Evolutionary conservation across 2,797 vertebrate species (phyloP).

Genomic region (Austrolebias charrua): DNA sequence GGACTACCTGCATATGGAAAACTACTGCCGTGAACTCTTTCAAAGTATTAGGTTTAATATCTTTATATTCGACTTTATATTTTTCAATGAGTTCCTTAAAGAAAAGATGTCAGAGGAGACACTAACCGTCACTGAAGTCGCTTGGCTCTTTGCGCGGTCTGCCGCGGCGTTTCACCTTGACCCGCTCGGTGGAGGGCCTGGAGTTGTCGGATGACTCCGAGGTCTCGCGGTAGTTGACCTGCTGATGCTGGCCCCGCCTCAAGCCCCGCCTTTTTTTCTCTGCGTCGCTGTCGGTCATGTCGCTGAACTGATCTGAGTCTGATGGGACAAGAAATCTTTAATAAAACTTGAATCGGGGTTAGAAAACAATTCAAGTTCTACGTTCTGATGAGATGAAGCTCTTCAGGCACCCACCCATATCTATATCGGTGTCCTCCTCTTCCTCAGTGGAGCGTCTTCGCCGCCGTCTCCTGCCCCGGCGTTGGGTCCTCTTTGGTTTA

Average conservation of each 20-base stretch:
- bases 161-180: conserved; percentile 74
- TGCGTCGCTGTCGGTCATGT: conserved; percentile 86
- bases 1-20: no score
- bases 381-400: no score
- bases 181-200: conserved; percentile 69
- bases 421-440: conserved; percentile 81
- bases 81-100: no score
- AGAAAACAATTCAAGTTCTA: no score
- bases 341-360: no score
- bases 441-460: conserved; percentile 89
- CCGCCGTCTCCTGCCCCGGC: conserved; percentile 61
- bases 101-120: background rate
- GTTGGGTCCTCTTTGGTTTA: conserved; percentile 31
- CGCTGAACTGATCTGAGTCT: conserved; percentile 91
- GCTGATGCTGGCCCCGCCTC: conserved; percentile 88
- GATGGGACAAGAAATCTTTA: conserved; percentile 9
- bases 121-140: conserved; percentile 91
- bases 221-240: conserved; percentile 97
- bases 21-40: no score
- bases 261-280: conserved; percentile 89
- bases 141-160: conserved; percentile 85
- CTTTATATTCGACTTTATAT: no score
- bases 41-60: no score
- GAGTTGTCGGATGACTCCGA: conserved; percentile 91
- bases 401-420: conserved; percentile 60